Evolutionary conservation across 2,113 vertebrate genomes (phyloP).

Genomic region (Petromus typicus): DNA sequence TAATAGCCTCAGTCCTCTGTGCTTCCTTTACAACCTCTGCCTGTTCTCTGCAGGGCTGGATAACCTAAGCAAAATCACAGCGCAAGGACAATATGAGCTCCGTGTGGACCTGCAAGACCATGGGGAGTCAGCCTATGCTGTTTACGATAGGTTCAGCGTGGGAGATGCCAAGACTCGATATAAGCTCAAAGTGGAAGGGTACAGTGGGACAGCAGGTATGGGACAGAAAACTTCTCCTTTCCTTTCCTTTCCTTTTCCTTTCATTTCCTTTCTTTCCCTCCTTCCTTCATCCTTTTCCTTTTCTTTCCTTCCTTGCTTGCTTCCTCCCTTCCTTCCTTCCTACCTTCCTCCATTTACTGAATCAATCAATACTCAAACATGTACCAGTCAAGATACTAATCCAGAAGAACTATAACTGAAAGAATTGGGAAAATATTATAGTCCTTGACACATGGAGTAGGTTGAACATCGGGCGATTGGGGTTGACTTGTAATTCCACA

Average conservation of each 20-base stretch:
- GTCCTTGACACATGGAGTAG: not conserved
- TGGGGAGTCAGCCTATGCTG: constrained; percentile 92
- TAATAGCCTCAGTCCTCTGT: rapidly evolving
- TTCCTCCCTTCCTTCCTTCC: not conserved
- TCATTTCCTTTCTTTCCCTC: no score
- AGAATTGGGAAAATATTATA: not conserved
- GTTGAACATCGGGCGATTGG: not conserved
- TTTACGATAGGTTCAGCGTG: constrained; percentile 94
- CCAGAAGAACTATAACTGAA: not conserved
- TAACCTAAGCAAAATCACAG: constrained; percentile 96
- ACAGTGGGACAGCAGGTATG: constrained; percentile 96
- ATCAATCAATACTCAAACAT: not conserved
- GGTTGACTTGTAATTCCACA: not conserved
- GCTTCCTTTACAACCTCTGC: not conserved
- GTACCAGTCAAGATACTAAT: not conserved
- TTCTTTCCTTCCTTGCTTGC: not conserved
- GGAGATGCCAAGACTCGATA: constrained; percentile 93
- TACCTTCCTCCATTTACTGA: not conserved
- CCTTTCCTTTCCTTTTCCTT: not conserved
- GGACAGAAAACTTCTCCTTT: rapidly evolving
- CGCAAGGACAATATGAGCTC: constrained; percentile 95
- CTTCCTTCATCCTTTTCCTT: not conserved
- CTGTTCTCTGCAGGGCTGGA: constrained; percentile 90
- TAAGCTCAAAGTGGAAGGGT: constrained; percentile 94
- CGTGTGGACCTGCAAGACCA: constrained; percentile 95